Base-by-base conservation (phyloP, 2,797 vertebrate genomes). In the Lates japonicus region DNA sequence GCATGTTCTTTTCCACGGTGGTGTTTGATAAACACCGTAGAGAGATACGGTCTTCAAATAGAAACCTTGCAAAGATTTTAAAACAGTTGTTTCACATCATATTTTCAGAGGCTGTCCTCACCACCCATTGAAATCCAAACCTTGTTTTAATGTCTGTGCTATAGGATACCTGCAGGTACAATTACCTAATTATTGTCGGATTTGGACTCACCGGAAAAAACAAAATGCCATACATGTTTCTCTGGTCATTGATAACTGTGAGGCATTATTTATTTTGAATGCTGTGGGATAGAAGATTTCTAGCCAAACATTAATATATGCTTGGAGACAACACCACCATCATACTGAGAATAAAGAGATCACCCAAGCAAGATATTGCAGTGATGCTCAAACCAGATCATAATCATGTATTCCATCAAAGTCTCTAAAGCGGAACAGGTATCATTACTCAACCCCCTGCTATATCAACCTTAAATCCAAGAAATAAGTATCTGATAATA, bases 1-100 rank as follows among this genome's bases (percentile, higher is more conserved):
- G 5, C 0, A 0, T 0, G 0, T 0, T 1, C 0, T 0, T 0
- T 76, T 35, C 39, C 29, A n/a, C 7, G n/a, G n/a, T n/a, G n/a
- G n/a, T n/a, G n/a, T n/a, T n/a, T n/a, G n/a, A n/a, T n/a, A n/a
- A 51, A 37, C 10, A 48, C 1, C 35, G 11, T 2, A 2, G 5
- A 73, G 35, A 59, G 3, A 5, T 2, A 44, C 0, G 0, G 0
- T 33, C 22, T 19, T 22, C 2, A 35, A 61, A n/a, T 1, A 51
- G 19, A 46, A 44, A 44, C 10, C 1, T 9, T 7, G n/a, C 2
- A 64, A 20, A 44, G 35, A 66, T n/a, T 49, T 37, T 17, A 20
- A 48, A 22, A 17, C 7, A 7, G 3, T 63, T 16, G 0, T 62
- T 74, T 84, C 4, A 39, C 5, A 13, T 66, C 3, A 57, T 35